Evolutionary conservation across 2,797 vertebrate genomes (phyloP).

Genomic region (Tokudaia muenninki): DNA sequence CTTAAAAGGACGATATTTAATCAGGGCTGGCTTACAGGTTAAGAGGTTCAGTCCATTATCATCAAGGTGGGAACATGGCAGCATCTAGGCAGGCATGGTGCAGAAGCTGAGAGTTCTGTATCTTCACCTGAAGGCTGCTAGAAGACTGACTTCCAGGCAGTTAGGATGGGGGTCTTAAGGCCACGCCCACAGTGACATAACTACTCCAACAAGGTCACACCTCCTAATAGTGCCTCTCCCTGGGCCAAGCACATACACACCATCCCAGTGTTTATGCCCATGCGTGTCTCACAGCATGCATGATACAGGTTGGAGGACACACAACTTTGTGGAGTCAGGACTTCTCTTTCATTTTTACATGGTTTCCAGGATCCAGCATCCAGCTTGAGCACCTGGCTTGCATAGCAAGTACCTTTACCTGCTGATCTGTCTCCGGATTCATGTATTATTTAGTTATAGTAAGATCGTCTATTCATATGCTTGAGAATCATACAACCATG

Average conservation of each 20-base stretch:
- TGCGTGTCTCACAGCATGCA: neutral
- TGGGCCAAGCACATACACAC: neutral
- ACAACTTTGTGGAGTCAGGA: neutral
- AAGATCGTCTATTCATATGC: constrained; percentile 20
- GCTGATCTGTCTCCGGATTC: neutral
- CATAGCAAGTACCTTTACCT: neutral
- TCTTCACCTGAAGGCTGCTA: neutral
- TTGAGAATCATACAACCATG: neutral
- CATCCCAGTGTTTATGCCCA: neutral
- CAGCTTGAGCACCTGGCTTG: neutral
- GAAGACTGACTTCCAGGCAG: neutral
- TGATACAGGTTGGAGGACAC: neutral
- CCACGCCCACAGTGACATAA: neutral
- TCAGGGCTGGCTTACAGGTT: neutral
- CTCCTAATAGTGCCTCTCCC: neutral
- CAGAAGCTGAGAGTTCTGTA: neutral
- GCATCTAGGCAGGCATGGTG: neutral
- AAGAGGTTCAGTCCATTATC: neutral
- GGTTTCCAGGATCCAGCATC: neutral
- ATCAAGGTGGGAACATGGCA: neutral
- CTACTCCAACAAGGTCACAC: neutral
- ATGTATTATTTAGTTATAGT: constrained; percentile 3
- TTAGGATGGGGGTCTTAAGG: neutral
- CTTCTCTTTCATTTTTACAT: neutral
- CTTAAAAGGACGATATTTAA: neutral